A percentile compares a stretch with the other conserved stretches of the same genome.
Conservation (phyloP, 2,888 invertebrate species). For the Rhagonycha lutea region DNA sequence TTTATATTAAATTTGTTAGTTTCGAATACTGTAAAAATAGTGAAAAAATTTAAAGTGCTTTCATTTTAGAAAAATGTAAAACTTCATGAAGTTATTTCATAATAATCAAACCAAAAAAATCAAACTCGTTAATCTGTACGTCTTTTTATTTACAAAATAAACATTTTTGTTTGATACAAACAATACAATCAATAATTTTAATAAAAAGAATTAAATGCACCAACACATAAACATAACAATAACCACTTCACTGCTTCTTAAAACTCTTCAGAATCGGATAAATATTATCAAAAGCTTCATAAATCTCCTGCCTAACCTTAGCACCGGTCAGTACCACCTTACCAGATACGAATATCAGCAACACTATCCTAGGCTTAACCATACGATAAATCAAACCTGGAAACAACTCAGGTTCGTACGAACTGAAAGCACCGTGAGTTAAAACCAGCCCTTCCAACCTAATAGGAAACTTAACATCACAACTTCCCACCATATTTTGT, state of each 20-base stretch:
- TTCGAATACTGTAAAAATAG: too few relatives aligned
- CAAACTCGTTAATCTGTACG: background rate
- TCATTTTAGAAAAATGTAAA: too few relatives aligned
- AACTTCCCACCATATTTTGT: constrained; percentile 86
- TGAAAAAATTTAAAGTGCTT: too few relatives aligned
- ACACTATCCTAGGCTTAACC: constrained; percentile 79
- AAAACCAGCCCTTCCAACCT: constrained; percentile 77
- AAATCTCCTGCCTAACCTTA: constrained; percentile 73
- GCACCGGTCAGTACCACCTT: constrained; percentile 83
- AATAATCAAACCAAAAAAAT: too few relatives aligned
- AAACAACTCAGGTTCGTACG: constrained; percentile 82
- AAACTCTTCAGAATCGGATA: constrained; percentile 78
- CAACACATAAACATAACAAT: background rate
- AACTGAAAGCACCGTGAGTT: constrained; percentile 79
- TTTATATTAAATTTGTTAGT: too few relatives aligned
- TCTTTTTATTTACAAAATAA: background rate
- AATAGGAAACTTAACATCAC: constrained; percentile 86
- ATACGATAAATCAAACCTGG: constrained; percentile 83
- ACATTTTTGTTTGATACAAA: background rate
- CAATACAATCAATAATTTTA: background rate
- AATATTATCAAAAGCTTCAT: constrained; percentile 77
- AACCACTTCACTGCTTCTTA: constrained; percentile 59
- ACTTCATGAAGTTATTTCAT: too few relatives aligned
- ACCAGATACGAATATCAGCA: constrained; percentile 83
- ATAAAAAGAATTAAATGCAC: background rate